Conservation (phyloP, 2,113 vertebrate genomes). For the Phalacrocorax carbo region DNA sequence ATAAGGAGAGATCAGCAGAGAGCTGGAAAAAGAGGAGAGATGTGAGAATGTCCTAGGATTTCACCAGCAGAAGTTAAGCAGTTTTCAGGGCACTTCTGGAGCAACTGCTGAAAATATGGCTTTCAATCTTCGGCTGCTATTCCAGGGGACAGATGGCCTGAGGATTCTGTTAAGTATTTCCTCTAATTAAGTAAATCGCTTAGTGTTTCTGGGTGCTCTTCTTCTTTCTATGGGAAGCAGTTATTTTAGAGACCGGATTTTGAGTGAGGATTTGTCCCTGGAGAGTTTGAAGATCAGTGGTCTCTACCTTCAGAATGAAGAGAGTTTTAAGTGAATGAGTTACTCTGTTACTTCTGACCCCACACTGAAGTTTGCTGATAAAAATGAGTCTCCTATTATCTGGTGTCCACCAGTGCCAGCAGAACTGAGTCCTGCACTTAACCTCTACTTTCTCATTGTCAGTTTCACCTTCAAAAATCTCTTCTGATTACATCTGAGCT, state of each 20-base stretch:
- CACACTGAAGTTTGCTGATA: background rate
- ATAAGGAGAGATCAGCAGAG: background rate
- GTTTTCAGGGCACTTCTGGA: background rate
- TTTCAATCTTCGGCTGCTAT: background rate
- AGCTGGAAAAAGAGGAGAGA: background rate
- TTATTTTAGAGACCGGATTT: background rate
- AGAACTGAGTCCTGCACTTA: conserved; percentile 34
- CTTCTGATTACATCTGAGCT: background rate
- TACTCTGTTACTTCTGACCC: conserved; percentile 49
- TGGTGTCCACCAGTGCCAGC: background rate
- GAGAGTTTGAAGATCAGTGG: background rate
- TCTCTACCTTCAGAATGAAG: conserved; percentile 45
- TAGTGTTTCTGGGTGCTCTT: background rate
- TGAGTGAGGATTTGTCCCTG: background rate
- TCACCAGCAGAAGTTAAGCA: background rate
- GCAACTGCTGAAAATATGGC: background rate
- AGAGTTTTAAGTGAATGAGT: conserved; percentile 56
- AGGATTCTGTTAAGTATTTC: background rate
- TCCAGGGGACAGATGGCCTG: background rate
- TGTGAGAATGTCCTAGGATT: background rate
- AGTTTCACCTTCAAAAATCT: background rate
- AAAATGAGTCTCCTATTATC: conserved; percentile 17
- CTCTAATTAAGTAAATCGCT: background rate
- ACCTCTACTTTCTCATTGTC: background rate
- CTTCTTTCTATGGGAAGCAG: background rate